These are phyloP conservation scores for Polyommatus icarus DNA, from an alignment of 2,888 invertebrate species.

Conservation along the genomic window DNA sequence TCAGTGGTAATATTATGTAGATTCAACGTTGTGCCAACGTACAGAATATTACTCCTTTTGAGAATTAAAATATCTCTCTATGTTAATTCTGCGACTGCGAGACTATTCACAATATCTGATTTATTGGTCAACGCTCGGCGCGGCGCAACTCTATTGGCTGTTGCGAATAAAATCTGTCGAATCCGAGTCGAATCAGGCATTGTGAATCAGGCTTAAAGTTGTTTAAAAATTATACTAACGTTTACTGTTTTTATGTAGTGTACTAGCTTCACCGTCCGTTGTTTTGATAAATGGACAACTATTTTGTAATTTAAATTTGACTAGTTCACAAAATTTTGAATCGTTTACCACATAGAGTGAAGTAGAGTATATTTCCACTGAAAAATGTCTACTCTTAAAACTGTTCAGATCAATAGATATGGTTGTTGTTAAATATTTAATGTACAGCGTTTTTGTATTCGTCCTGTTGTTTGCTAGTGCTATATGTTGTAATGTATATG, in stretches of 20 bases:
- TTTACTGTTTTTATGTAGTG: slow-evolving; percentile 8
- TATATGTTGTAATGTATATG: slow-evolving; percentile 42
- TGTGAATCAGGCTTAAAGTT: neutral
- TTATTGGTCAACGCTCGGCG: neutral
- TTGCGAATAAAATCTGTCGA: neutral
- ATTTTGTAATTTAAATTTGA: neutral
- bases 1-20: slow-evolving; percentile 30
- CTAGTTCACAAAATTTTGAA: neutral
- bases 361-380: slow-evolving; percentile 31
- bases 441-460: slow-evolving; percentile 50
- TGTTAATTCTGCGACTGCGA: neutral
- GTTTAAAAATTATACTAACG: neutral
- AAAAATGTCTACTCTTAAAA: slow-evolving; percentile 30
- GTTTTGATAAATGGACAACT: neutral
- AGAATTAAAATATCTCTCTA: neutral
- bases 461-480: slow-evolving; percentile 54
- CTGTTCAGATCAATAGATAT: slow-evolving; percentile 31
- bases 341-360: neutral
- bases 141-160: neutral
- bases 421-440: slow-evolving; percentile 51
- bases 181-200: neutral
- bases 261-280: slow-evolving; percentile 7
- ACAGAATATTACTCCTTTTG: neutral
- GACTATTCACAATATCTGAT: neutral
- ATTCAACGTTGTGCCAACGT: slow-evolving; percentile 17